Conservation (phyloP, 1,140 invertebrate species). For the Drosophila setifemur region DNA sequence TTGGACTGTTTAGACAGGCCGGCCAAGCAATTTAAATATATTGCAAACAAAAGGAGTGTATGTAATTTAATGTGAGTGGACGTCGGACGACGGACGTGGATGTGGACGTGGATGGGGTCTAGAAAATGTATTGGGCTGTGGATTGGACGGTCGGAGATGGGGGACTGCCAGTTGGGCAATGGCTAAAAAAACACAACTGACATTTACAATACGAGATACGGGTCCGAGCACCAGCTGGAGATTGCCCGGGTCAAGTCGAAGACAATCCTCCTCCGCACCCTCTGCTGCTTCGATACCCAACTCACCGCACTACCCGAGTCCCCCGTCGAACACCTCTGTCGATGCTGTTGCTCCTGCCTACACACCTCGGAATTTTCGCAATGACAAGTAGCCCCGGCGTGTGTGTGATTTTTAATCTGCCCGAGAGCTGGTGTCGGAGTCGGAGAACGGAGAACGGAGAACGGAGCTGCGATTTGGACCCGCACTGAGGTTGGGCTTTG, state of each 20-base stretch:
- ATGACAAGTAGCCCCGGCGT: constrained; percentile 62
- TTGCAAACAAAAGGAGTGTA: constrained; percentile 73
- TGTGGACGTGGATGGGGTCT: constrained; percentile 37
- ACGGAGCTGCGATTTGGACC: constrained; percentile 10
- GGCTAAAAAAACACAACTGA: constrained; percentile 36
- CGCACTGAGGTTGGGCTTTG: constrained; percentile 35
- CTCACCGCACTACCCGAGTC: too few species aligned
- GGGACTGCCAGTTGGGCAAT: constrained; percentile 44
- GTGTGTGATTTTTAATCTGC: constrained; percentile 39
- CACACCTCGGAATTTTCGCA: constrained; percentile 67
- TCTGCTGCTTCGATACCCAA: constrained; percentile 1
- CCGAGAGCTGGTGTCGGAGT: constrained; percentile 31
- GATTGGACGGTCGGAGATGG: background rate
- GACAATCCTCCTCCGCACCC: constrained; percentile 32
- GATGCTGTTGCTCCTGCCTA: constrained; percentile 38
- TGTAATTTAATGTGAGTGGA: constrained; percentile 71
- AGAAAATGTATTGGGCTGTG: constrained; percentile 38
- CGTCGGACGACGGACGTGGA: too few species aligned
- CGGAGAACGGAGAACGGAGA: background rate
- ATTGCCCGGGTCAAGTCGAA: constrained; percentile 34
- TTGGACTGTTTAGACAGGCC: constrained; percentile 61
- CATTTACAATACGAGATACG: constrained; percentile 42
- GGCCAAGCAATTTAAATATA: constrained; percentile 70
- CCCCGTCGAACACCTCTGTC: constrained; percentile 1
- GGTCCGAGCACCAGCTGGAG: constrained; percentile 42